Evolutionary conservation across 2,888 invertebrate species (phyloP).

Genomic region (Plusia festucae): DNA sequence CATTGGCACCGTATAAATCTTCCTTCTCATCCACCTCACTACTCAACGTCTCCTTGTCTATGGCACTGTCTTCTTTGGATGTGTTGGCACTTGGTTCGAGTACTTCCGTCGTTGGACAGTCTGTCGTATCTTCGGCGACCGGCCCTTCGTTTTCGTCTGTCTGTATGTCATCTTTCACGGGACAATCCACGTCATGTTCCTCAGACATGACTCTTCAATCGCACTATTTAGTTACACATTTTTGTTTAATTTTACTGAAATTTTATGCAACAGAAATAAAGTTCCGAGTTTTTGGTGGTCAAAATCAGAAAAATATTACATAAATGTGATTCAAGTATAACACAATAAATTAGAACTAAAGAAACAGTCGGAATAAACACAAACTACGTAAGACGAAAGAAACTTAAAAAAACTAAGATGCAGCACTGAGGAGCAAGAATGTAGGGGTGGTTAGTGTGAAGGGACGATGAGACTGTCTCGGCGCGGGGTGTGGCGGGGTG

Average conservation of each 20-base stretch:
- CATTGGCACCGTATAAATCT: constrained; percentile 53
- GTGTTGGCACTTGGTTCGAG: constrained; percentile 74
- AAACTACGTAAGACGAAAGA: constrained; percentile 20
- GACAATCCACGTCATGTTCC: constrained; percentile 75
- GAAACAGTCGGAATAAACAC: constrained; percentile 2
- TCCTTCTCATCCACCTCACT: constrained; percentile 57
- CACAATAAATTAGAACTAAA: constrained; percentile 2
- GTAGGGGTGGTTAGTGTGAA: constrained; percentile 49
- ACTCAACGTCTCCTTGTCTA: constrained; percentile 63
- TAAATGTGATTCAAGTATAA: background rate
- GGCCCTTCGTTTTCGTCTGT: constrained; percentile 57
- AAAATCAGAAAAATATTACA: background rate
- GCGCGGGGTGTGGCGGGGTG: constrained; percentile 43
- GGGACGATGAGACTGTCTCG: constrained; percentile 61
- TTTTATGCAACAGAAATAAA: background rate
- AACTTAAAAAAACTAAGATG: constrained; percentile 42
- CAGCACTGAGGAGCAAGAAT: constrained; percentile 42
- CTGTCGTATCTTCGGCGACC: constrained; percentile 43
- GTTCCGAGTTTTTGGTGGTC: background rate
- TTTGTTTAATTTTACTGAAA: constrained; percentile 26
- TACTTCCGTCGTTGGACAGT: constrained; percentile 42
- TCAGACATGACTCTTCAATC: constrained; percentile 80
- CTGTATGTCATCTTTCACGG: constrained; percentile 65
- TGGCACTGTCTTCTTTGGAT: constrained; percentile 72
- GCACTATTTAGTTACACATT: constrained; percentile 57